Conservation (phyloP, 2,113 vertebrate species). For the Phaethon lepturus region DNA sequence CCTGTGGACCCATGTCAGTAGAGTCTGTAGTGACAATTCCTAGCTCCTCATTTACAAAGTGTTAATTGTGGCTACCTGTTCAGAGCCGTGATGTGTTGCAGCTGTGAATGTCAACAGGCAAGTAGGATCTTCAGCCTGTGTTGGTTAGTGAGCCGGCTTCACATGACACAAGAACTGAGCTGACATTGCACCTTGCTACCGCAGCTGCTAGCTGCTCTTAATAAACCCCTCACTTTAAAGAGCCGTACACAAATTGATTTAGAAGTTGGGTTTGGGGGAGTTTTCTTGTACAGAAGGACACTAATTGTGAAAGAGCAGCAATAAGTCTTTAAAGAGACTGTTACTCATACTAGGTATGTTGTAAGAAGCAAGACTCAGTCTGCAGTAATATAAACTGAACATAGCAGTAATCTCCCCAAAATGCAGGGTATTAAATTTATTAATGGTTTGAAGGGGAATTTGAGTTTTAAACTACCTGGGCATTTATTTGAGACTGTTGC, state of each 20-base stretch:
- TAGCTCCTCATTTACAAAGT: background rate
- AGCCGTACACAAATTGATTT: background rate
- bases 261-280: background rate
- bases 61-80: background rate
- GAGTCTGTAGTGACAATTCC: background rate
- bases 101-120: background rate
- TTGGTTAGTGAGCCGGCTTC: background rate
- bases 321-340: background rate
- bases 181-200: background rate
- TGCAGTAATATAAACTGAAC: background rate
- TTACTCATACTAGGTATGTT: background rate
- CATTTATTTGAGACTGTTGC: background rate
- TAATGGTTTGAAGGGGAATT: background rate
- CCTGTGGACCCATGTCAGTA: accelerated
- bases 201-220: background rate
- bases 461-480: background rate
- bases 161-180: background rate
- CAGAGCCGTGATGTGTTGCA: background rate
- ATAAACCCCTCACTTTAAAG: background rate
- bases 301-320: background rate
- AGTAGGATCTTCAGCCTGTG: background rate
- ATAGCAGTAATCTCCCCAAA: background rate
- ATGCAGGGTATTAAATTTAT: background rate
- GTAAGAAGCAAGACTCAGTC: background rate
- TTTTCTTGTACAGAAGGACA: background rate